Conservation (phyloP, 30 jellyfish, hydroid and myxozoan species). For the Hydractinia symbiolongicarpus region DNA sequence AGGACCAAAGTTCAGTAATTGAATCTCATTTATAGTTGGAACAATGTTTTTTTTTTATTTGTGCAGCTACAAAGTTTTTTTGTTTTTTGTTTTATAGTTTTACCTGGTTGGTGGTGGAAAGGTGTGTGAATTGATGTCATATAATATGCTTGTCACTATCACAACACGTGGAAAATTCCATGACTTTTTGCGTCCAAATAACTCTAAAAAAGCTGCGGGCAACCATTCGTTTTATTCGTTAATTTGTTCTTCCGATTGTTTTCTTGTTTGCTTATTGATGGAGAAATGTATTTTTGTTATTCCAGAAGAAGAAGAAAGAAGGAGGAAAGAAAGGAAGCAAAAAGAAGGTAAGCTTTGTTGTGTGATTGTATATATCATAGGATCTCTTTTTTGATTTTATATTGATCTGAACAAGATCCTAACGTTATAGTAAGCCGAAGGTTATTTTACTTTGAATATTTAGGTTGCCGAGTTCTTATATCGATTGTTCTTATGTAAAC, state of each 20-base stretch:
- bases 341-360: conserved; percentile 39
- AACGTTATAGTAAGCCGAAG: no score
- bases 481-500: no score
- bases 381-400: neutral
- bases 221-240: no score
- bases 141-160: neutral
- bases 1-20: no score
- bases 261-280: neutral
- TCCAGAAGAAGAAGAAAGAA: conserved; percentile 72
- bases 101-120: conserved; percentile 73
- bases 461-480: no score
- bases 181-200: neutral
- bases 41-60: no score
- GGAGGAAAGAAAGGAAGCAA: conserved; percentile 62
- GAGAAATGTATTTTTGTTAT: conserved; percentile 17
- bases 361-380: neutral
- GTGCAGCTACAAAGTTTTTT: neutral
- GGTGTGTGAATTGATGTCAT: conserved; percentile 28
- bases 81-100: conserved; percentile 26
- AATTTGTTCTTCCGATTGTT: neutral
- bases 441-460: no score
- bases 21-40: no score
- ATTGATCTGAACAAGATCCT: no score
- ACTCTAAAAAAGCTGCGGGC: no score
- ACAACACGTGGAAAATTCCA: neutral